These are phyloP conservation scores for Dinocampus coccinellae DNA, from an alignment of 2,888 invertebrate genomes.

Conservation along the genomic window DNA sequence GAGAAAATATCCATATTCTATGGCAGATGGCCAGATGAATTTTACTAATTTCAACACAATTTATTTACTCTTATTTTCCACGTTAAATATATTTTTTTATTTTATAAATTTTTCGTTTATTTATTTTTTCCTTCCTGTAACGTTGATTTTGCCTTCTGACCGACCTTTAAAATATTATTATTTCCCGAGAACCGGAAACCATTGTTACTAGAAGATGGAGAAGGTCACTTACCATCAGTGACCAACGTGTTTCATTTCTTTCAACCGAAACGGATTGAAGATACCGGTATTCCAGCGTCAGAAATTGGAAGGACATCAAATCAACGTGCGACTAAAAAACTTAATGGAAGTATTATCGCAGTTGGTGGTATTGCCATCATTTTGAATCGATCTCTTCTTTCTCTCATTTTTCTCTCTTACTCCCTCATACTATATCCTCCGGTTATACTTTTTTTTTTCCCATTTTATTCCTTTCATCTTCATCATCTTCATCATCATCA, in stretches of 20 bases:
- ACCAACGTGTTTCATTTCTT: neutral
- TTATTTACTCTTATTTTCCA: neutral
- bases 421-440: conserved; percentile 16
- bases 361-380: conserved; percentile 47
- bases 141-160: neutral
- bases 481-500: neutral
- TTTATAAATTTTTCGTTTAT: too few relatives aligned
- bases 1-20: neutral
- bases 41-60: conserved; percentile 9
- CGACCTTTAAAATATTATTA: conserved; percentile 41
- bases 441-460: conserved; percentile 7
- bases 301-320: conserved; percentile 47
- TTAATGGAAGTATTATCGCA: conserved; percentile 52
- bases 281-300: conserved; percentile 28
- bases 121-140: too few relatives aligned
- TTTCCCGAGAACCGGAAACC: conserved; percentile 43
- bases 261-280: conserved; percentile 25
- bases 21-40: conserved; percentile 22
- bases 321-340: conserved; percentile 43
- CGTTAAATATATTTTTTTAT: too few relatives aligned
- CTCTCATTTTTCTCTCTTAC: conserved; percentile 18
- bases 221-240: neutral
- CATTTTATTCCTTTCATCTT: neutral
- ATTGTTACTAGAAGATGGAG: conserved; percentile 4
- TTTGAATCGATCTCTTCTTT: conserved; percentile 43